Evolutionary conservation across 2,888 invertebrate species (phyloP).

Genomic region (Taphrorychus bicolor): DNA sequence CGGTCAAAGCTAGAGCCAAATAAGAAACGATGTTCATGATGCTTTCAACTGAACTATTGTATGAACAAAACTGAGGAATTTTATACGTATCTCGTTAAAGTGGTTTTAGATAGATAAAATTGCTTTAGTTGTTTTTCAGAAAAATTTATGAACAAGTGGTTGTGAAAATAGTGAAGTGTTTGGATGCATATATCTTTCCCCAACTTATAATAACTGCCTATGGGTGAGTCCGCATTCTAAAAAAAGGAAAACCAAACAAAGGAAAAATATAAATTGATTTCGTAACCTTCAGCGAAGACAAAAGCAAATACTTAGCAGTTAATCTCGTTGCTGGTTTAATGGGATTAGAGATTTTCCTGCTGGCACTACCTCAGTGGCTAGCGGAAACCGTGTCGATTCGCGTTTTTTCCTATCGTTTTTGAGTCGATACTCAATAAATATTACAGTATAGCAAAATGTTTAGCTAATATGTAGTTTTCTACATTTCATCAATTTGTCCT

Average conservation of each 20-base stretch:
- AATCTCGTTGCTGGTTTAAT: constrained; percentile 37
- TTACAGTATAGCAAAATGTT: neutral
- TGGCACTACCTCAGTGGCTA: constrained; percentile 25
- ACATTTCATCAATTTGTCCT: neutral
- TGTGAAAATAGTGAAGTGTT: no score
- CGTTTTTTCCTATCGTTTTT: neutral
- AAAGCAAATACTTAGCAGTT: constrained; percentile 27
- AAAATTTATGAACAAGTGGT: no score
- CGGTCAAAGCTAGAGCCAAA: neutral
- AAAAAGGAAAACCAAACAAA: neutral
- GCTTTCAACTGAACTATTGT: no score
- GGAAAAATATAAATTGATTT: neutral
- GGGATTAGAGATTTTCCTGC: constrained; percentile 34
- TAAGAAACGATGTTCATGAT: no score
- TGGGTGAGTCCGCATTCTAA: no score
- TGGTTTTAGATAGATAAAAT: no score
- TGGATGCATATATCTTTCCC: no score
- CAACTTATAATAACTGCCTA: no score
- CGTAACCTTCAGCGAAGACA: constrained; percentile 7
- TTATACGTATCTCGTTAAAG: no score
- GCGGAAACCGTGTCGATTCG: constrained; percentile 22
- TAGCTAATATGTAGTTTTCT: neutral
- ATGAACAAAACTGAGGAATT: no score
- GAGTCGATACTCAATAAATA: neutral
- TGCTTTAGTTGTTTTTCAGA: no score